These are phyloP conservation scores for Ptychobarbus kaznakovi DNA, from an alignment of 2,797 vertebrate genomes.

Conservation along the genomic window DNA sequence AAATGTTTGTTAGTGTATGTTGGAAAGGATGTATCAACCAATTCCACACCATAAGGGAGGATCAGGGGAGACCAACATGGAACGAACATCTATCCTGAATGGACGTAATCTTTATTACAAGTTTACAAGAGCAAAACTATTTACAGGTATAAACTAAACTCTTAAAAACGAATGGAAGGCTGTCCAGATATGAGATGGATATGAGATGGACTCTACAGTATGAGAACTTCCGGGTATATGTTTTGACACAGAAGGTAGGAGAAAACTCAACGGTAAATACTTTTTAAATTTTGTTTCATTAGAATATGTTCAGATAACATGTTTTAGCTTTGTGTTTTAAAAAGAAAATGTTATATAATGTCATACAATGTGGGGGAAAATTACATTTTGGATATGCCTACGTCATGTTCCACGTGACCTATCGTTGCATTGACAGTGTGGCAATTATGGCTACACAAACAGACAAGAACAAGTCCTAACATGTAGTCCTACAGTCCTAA, in stretches of 20 bases:
- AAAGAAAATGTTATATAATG: background rate
- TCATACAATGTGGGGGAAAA: too few species aligned
- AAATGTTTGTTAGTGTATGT: too few species aligned
- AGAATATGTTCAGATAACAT: background rate
- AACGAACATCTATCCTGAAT: too few species aligned
- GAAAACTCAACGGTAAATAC: background rate
- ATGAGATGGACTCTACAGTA: background rate
- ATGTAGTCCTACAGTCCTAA: background rate
- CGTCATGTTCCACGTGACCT: background rate
- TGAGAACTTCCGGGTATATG: background rate
- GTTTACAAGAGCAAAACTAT: too few species aligned
- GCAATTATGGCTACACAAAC: background rate
- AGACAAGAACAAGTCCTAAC: background rate
- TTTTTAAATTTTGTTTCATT: background rate
- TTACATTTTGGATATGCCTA: background rate
- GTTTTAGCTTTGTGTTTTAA: background rate
- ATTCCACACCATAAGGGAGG: too few species aligned
- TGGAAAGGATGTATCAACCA: too few species aligned
- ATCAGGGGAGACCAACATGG: too few species aligned
- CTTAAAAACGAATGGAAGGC: background rate
- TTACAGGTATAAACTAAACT: background rate
- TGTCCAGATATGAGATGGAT: background rate
- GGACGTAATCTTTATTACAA: too few species aligned
- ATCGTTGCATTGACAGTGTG: fast-evolving
- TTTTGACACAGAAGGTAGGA: background rate